Evolutionary conservation across 2,113 vertebrate genomes (phyloP).

Genomic region (Callorhinus ursinus): DNA sequence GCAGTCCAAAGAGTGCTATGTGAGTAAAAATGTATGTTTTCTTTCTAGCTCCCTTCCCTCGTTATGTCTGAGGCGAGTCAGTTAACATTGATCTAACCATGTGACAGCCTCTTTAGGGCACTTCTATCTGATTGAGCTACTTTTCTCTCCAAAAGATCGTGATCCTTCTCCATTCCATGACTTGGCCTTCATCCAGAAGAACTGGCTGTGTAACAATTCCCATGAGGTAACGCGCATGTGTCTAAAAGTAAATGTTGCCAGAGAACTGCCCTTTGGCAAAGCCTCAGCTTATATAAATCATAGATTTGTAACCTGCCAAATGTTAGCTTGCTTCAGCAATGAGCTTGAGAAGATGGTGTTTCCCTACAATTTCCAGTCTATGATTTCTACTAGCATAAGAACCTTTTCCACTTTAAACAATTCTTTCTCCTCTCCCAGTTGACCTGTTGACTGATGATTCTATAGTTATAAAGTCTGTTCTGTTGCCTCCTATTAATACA

Average conservation of each 20-base stretch:
- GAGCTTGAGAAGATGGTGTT: background rate
- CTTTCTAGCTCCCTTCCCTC: background rate
- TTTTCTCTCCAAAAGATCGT: background rate
- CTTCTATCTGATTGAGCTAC: background rate
- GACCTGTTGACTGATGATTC: background rate
- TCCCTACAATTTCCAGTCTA: background rate
- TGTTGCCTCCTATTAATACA: background rate
- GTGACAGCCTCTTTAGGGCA: background rate
- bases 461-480: background rate
- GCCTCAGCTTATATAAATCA: background rate
- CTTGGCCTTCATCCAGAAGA: slow-evolving; percentile 38
- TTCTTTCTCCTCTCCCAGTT: background rate
- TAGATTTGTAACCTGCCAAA: slow-evolving; percentile 16
- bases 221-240: background rate
- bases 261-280: slow-evolving; percentile 28
- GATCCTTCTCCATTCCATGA: background rate
- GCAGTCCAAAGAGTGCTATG: background rate
- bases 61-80: background rate
- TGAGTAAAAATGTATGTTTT: background rate
- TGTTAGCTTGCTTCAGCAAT: slow-evolving; percentile 22
- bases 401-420: background rate
- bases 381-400: background rate
- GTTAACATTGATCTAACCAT: background rate
- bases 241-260: slow-evolving; percentile 44
- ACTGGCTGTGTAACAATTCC: background rate